These are phyloP conservation scores for Brachylomia viminalis DNA, from an alignment of 2,888 invertebrate genomes.

Conservation along the genomic window DNA sequence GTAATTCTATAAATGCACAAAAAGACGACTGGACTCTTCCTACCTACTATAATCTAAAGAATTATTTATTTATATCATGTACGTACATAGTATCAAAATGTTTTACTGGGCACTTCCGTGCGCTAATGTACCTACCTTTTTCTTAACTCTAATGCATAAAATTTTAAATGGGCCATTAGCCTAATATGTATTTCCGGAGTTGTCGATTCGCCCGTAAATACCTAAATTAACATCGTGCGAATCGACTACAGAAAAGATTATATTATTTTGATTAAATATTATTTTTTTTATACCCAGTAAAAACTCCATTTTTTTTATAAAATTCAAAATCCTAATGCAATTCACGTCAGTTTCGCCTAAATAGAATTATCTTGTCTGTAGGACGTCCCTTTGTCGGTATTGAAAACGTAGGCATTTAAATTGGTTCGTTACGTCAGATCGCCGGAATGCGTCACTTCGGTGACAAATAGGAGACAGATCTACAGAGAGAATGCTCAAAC, in stretches of 20 bases:
- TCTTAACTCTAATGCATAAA: no score
- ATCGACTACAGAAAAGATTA: not conserved
- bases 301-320: not conserved
- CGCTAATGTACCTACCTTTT: no score
- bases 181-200: no score
- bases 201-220: no score
- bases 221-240: no score
- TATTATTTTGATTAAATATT: not conserved
- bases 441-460: not conserved
- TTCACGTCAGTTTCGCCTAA: not conserved
- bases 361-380: not conserved
- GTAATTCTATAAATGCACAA: no score
- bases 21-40: no score
- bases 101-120: no score
- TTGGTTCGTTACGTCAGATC: not conserved
- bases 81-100: no score
- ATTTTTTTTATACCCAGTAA: not conserved
- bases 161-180: no score
- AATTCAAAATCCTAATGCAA: not conserved
- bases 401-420: slow-evolving; percentile 1
- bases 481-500: slow-evolving; percentile 8
- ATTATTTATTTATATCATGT: no score
- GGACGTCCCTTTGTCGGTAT: not conserved
- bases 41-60: no score
- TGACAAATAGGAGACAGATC: not conserved